Conservation (phyloP, 1,140 invertebrate genomes). For the Drosophila pachea region DNA sequence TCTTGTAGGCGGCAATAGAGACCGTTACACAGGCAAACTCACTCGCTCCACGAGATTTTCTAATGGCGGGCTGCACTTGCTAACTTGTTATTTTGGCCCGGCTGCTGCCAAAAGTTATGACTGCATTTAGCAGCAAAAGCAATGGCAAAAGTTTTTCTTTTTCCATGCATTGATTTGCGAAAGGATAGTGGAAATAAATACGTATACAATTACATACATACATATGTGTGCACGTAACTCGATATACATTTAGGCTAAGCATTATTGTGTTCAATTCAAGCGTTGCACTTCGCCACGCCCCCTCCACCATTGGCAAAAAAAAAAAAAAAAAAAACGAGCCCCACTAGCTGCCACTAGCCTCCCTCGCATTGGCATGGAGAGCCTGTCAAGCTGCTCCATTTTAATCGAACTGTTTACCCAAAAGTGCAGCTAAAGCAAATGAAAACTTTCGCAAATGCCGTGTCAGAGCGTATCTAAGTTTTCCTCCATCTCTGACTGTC, state of each 20-base stretch:
- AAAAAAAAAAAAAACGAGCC: too few species aligned
- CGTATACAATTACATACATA: conserved; percentile 7
- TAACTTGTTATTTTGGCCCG: conserved; percentile 47
- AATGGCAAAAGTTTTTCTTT: conserved; percentile 61
- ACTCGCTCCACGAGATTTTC: conserved; percentile 44
- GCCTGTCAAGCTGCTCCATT: conserved; percentile 56
- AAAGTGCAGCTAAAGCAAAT: conserved; percentile 75
- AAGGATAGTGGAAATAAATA: conserved; percentile 56
- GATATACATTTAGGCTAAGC: conserved; percentile 62
- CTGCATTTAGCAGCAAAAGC: conserved; percentile 66
- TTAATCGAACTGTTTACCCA: conserved; percentile 77
- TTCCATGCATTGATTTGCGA: conserved; percentile 71
- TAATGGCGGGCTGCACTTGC: conserved; percentile 72
- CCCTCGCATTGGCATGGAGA: background rate
- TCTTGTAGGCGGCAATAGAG: conserved; percentile 61
- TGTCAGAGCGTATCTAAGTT: conserved; percentile 40
- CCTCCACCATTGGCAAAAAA: too few species aligned
- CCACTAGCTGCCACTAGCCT: background rate
- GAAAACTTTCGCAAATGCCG: conserved; percentile 64
- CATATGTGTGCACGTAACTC: conserved; percentile 9
- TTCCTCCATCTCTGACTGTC: conserved; percentile 1
- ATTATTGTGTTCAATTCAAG: conserved; percentile 47
- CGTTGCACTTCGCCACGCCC: conserved; percentile 7
- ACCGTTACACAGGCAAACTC: conserved; percentile 23
- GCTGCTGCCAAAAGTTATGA: conserved; percentile 75